phyloP scores from a whole-genome alignment of 2,797 vertebrate genomes.

The Diplodus puntazzo region DNA sequence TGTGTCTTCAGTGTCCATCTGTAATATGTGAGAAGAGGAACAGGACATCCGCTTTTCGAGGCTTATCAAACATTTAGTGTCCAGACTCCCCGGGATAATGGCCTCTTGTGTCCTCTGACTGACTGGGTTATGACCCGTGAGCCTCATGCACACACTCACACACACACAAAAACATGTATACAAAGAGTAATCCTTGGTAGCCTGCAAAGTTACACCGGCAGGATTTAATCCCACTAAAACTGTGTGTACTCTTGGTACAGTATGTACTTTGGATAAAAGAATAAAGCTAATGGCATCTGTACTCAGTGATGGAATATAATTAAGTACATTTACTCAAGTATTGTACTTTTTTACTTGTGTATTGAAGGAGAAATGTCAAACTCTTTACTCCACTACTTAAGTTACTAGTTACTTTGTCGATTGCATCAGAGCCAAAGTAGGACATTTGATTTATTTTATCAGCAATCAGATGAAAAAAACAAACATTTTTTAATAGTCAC shows the following conservation, averaged over 20 bases:
- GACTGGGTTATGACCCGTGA: constrained; percentile 69
- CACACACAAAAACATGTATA: constrained; percentile 24
- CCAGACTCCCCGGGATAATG: constrained; percentile 60
- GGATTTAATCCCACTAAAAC: constrained; percentile 28
- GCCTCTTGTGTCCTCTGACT: constrained; percentile 66
- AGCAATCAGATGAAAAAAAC: no score
- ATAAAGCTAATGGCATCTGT: constrained; percentile 2
- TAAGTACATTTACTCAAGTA: no score
- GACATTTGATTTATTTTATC: no score
- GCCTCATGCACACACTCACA: constrained; percentile 31
- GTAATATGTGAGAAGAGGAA: constrained; percentile 45
- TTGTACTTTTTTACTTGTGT: no score
- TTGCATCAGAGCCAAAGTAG: no score
- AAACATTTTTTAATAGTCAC: no score
- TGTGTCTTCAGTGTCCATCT: constrained; percentile 5
- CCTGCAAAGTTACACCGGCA: constrained; percentile 10
- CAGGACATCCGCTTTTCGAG: constrained; percentile 63
- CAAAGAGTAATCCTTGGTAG: constrained; percentile 29
- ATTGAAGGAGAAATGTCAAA: no score
- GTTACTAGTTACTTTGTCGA: no score
- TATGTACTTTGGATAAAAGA: constrained; percentile 28
- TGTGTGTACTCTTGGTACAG: background rate
- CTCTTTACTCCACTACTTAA: no score
- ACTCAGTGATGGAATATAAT: no score
- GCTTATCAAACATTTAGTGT: constrained; percentile 76